Evolutionary conservation across 1,140 invertebrate species (phyloP).

Genomic region (Stenopsyche tienmushanensis): DNA sequence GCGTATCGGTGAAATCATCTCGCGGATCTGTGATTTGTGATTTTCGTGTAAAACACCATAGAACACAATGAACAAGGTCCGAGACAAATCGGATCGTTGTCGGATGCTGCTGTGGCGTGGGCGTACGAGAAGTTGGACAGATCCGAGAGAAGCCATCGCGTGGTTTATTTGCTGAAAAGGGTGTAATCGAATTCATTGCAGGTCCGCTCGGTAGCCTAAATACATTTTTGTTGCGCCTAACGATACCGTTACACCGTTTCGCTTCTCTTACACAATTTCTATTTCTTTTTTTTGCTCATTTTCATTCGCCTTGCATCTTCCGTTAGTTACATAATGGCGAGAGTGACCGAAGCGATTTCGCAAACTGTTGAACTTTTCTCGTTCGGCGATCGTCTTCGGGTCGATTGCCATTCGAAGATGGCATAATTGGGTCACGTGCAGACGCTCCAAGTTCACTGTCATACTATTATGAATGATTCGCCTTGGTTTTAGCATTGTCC

Average conservation of each 20-base stretch:
- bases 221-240: not conserved
- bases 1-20: too few relatives aligned
- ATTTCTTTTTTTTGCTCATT: too few relatives aligned
- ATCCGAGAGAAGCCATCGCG: too few relatives aligned
- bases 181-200: too few relatives aligned
- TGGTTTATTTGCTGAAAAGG: too few relatives aligned
- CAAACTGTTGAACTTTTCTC: not conserved
- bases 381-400: not conserved
- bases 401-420: not conserved
- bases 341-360: not conserved
- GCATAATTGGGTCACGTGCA: not conserved
- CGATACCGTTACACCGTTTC: not conserved
- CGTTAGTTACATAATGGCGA: not conserved
- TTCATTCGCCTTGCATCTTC: not conserved
- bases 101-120: not conserved
- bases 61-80: not conserved
- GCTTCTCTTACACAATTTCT: too few relatives aligned
- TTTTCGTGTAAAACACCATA: too few relatives aligned
- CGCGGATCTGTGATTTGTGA: too few relatives aligned
- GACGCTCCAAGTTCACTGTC: not conserved
- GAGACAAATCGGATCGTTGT: not conserved
- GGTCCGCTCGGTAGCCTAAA: too few relatives aligned
- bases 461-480: not conserved
- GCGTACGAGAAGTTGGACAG: not conserved
- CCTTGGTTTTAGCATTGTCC: not conserved